Conservation (phyloP, 2,888 invertebrate genomes). For the Spisula solida region DNA sequence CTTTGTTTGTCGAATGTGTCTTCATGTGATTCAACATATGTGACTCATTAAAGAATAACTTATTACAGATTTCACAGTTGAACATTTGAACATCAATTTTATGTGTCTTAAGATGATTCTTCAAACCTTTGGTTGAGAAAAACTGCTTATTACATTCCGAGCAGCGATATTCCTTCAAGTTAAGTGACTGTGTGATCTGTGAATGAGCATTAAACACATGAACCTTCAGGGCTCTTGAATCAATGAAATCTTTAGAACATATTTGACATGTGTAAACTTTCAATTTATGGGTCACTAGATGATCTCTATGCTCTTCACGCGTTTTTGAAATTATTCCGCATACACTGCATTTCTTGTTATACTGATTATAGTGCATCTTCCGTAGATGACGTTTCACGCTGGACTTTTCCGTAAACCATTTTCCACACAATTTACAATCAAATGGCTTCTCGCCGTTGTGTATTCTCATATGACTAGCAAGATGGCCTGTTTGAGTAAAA, state of each 20-base stretch:
- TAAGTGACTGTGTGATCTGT: constrained; percentile 57
- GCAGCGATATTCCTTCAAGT: constrained; percentile 64
- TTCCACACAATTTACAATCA: constrained; percentile 69
- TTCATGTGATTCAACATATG: constrained; percentile 62
- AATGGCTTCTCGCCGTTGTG: constrained; percentile 71
- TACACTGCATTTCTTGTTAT: constrained; percentile 70
- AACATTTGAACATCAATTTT: constrained; percentile 53
- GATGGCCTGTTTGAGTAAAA: constrained; percentile 71
- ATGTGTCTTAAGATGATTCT: constrained; percentile 67
- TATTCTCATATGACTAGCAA: constrained; percentile 69
- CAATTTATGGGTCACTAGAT: constrained; percentile 61
- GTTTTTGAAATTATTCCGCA: constrained; percentile 68
- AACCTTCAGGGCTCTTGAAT: constrained; percentile 66
- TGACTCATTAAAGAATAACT: constrained; percentile 49
- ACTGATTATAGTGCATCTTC: constrained; percentile 70
- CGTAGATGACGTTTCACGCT: constrained; percentile 71
- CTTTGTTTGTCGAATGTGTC: constrained; percentile 62
- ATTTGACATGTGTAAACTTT: constrained; percentile 66
- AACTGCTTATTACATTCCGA: constrained; percentile 69
- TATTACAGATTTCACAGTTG: constrained; percentile 65
- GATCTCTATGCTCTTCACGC: constrained; percentile 65
- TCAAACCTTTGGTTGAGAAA: constrained; percentile 70
- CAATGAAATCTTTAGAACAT: constrained; percentile 67
- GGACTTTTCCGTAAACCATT: constrained; percentile 70
- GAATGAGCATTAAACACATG: constrained; percentile 71